phyloP scores from a whole-genome alignment of 2,797 vertebrate species.

The Micropoecilia bifurca region DNA sequence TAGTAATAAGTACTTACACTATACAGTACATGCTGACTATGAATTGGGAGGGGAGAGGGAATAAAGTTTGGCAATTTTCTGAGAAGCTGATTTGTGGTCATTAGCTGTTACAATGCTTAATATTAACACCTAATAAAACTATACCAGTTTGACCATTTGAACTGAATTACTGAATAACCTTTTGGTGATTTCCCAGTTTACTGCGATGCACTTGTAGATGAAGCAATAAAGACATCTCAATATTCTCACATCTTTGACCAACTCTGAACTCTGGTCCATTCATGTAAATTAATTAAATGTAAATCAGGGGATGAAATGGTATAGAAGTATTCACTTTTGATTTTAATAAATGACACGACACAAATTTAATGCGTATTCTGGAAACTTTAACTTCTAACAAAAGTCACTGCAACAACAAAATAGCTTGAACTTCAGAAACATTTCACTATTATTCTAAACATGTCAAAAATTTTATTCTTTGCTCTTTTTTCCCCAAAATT shows the following conservation, averaged over 20 bases:
- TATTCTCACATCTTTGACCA: background rate
- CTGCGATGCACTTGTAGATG: background rate
- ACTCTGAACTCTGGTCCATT: background rate
- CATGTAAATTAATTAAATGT: background rate
- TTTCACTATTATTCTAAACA: constrained; percentile 33
- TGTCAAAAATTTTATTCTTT: constrained; percentile 9
- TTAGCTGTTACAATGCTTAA: background rate
- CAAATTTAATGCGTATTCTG: constrained; percentile 68
- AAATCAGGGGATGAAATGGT: background rate
- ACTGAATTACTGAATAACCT: background rate
- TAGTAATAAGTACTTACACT: background rate
- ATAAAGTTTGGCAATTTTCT: background rate
- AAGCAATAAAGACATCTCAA: background rate
- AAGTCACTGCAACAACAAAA: constrained; percentile 74
- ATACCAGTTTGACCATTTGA: background rate
- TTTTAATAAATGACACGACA: constrained; percentile 55
- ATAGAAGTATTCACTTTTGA: constrained; percentile 1
- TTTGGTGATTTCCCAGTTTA: background rate
- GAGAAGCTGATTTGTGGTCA: background rate
- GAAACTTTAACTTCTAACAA: constrained; percentile 76
- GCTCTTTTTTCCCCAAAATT: constrained; percentile 19
- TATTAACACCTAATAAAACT: no score
- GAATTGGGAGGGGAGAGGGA: no score
- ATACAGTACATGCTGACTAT: no score
- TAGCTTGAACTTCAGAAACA: constrained; percentile 41